phyloP scores from a whole-genome alignment of 2,888 invertebrate genomes.

The Epinotia demarniana region DNA sequence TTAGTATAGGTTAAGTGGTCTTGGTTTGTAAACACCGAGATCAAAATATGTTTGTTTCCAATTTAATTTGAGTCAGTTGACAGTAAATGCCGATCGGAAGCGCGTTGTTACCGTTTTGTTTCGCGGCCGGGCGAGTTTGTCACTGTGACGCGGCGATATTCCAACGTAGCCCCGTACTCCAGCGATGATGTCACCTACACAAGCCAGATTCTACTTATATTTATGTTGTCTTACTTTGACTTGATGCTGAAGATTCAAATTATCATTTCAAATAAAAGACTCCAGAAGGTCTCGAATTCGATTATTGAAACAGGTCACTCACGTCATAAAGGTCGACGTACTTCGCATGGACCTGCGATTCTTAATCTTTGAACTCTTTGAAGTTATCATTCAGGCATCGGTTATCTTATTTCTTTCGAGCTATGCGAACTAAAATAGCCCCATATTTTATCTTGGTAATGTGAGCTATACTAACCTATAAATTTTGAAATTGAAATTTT shows the following conservation, averaged over 20 bases:
- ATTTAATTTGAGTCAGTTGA: neutral
- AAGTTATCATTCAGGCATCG: too few species aligned
- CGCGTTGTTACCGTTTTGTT: slow-evolving; percentile 28
- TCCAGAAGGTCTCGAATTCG: too few species aligned
- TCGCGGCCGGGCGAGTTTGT: slow-evolving; percentile 31
- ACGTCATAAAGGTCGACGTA: too few species aligned
- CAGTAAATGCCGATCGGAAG: slow-evolving; percentile 2
- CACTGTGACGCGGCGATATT: slow-evolving; percentile 43
- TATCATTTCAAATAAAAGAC: neutral
- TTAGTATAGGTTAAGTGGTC: too few species aligned
- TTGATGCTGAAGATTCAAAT: neutral
- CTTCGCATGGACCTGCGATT: too few species aligned
- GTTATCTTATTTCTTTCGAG: too few species aligned
- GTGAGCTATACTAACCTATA: too few species aligned
- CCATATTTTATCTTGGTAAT: too few species aligned
- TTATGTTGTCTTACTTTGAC: neutral
- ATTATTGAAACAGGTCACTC: too few species aligned
- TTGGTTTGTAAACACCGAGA: neutral
- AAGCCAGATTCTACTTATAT: slow-evolving; percentile 27
- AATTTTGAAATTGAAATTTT: too few species aligned
- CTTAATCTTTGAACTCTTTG: too few species aligned
- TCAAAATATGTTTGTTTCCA: neutral
- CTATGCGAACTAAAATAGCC: too few species aligned
- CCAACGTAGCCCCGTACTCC: slow-evolving; percentile 29
- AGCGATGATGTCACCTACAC: slow-evolving; percentile 40